phyloP scores from a whole-genome alignment of 2,888 invertebrate genomes.

The Limnephilus marmoratus region DNA sequence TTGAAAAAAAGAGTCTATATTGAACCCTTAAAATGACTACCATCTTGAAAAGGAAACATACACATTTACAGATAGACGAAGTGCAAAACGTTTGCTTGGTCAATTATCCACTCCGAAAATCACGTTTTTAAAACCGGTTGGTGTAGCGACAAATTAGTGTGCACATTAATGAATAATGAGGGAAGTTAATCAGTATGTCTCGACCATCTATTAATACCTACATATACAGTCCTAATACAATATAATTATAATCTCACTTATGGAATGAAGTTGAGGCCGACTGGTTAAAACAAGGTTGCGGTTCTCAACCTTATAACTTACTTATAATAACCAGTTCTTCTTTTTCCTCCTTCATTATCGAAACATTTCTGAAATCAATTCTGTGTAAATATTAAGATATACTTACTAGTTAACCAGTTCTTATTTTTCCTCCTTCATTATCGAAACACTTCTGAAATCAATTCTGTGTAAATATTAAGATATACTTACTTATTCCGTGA shows the following conservation, averaged over 20 bases:
- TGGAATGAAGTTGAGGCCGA: neutral
- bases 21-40: too few species aligned
- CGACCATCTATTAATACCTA: too few species aligned
- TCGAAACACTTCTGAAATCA: neutral
- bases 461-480: neutral
- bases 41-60: too few species aligned
- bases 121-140: neutral
- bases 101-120: too few species aligned
- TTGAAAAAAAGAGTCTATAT: too few species aligned
- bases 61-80: too few species aligned
- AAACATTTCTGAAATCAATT: neutral
- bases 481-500: neutral
- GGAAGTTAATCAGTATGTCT: neutral
- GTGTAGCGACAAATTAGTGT: neutral
- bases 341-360: neutral
- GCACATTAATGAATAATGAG: neutral
- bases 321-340: neutral
- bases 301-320: neutral
- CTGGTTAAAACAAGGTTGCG: neutral
- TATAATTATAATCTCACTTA: neutral
- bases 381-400: neutral
- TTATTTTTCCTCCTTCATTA: neutral
- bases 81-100: too few species aligned
- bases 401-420: neutral
- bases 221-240: neutral